Evolutionary conservation across 2,113 vertebrate genomes (phyloP).

Genomic region (Cryptotis parvus): DNA sequence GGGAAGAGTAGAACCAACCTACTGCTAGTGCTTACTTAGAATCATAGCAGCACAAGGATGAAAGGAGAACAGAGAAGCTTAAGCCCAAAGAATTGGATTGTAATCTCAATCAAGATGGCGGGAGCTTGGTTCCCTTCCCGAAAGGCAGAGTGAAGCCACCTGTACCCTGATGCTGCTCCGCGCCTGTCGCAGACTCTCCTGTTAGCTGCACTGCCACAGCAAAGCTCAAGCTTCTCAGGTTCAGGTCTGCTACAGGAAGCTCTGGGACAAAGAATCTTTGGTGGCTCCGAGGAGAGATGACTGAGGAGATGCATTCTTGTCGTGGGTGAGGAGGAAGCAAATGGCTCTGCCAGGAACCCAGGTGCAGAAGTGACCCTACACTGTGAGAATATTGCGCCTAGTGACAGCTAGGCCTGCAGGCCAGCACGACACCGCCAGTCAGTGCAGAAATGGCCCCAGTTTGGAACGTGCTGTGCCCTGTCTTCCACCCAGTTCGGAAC

Average conservation of each 20-base stretch:
- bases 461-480: not conserved
- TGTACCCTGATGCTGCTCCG: not conserved
- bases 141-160: not conserved
- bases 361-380: conserved; percentile 33
- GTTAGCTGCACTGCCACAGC: not conserved
- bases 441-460: not conserved
- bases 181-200: not conserved
- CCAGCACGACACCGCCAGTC: not conserved
- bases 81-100: conserved; percentile 11
- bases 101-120: not conserved
- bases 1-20: not conserved
- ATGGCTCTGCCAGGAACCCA: conserved; percentile 51
- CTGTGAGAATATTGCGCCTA: conserved; percentile 15
- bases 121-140: not conserved
- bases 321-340: conserved; percentile 31
- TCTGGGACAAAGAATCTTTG: conserved; percentile 48
- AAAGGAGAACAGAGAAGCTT: not conserved
- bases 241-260: conserved; percentile 45
- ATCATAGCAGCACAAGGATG: not conserved
- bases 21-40: conserved; percentile 34
- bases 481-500: not conserved
- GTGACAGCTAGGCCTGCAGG: conserved; percentile 17
- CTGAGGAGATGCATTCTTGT: not conserved
- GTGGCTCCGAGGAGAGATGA: not conserved
- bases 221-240: not conserved